phyloP scores from a whole-genome alignment of 2,113 vertebrate genomes.

The Stictonetta naevosa region DNA sequence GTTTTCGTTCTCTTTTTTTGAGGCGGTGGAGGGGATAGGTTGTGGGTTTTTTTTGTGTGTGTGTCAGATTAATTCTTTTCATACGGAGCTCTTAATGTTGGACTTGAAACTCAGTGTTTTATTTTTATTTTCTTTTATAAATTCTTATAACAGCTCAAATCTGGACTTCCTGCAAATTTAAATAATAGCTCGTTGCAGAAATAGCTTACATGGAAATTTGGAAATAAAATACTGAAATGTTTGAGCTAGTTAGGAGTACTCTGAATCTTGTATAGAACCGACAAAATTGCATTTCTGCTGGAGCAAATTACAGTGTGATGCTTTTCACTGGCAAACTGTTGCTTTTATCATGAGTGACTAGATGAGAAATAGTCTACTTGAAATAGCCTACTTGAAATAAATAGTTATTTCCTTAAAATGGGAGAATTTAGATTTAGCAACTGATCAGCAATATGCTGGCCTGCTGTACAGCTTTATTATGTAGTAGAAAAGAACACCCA shows the following conservation, averaged over 20 bases:
- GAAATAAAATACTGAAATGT: neutral
- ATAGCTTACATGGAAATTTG: neutral
- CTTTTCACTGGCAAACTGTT: neutral
- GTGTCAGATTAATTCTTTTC: neutral
- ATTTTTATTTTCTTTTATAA: too few relatives aligned
- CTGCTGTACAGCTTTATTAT: neutral
- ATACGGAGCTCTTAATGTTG: neutral
- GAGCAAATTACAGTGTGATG: neutral
- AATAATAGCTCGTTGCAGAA: neutral
- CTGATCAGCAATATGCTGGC: neutral
- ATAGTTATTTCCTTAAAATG: neutral
- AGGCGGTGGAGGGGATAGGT: too few relatives aligned
- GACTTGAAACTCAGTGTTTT: neutral
- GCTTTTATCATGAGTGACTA: neutral
- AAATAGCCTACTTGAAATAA: neutral
- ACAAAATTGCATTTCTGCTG: neutral
- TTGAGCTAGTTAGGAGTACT: neutral
- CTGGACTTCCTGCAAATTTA: neutral
- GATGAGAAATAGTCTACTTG: neutral
- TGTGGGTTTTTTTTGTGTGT: neutral
- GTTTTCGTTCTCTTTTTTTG: neutral
- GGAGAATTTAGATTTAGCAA: neutral
- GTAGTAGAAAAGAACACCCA: neutral
- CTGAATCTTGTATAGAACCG: neutral
- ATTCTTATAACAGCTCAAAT: neutral